Evolutionary conservation across 2,888 invertebrate genomes (phyloP).

Genomic region (Harpalus rufipes): DNA sequence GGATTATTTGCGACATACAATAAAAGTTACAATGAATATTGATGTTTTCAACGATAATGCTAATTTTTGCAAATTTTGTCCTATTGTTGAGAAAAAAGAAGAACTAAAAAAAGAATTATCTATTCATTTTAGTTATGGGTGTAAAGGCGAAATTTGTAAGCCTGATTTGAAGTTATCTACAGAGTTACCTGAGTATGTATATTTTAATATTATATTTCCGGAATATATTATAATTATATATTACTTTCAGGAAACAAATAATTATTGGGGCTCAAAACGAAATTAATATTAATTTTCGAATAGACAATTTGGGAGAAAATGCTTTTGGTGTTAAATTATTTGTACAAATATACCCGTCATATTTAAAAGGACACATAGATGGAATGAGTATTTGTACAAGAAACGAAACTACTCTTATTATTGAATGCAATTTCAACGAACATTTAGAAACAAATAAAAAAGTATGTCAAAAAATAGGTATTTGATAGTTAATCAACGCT

Average conservation of each 20-base stretch:
- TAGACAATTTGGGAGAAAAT: conserved; percentile 58
- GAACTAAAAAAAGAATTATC: not conserved
- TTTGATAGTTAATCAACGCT: no score
- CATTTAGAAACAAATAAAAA: not conserved
- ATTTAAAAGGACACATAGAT: not conserved
- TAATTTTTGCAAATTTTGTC: not conserved
- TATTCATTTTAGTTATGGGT: conserved; percentile 37
- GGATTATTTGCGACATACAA: not conserved
- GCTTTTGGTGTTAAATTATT: conserved; percentile 24
- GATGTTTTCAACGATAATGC: not conserved
- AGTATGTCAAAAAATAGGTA: not conserved
- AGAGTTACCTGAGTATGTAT: conserved; percentile 28
- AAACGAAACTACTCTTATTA: not conserved
- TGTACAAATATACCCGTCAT: not conserved
- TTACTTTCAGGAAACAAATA: conserved; percentile 16
- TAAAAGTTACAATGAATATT: conserved; percentile 3
- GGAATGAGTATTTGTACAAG: not conserved
- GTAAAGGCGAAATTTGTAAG: not conserved
- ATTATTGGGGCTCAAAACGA: conserved; percentile 9
- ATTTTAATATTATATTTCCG: not conserved
- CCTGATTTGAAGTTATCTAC: conserved; percentile 47
- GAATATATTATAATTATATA: not conserved
- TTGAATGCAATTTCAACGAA: conserved; percentile 3
- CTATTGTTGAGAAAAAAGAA: not conserved
- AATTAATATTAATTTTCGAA: not conserved